These are phyloP conservation scores for Hystrix cristata DNA, from an alignment of 2,113 vertebrate species.

Conservation along the genomic window DNA sequence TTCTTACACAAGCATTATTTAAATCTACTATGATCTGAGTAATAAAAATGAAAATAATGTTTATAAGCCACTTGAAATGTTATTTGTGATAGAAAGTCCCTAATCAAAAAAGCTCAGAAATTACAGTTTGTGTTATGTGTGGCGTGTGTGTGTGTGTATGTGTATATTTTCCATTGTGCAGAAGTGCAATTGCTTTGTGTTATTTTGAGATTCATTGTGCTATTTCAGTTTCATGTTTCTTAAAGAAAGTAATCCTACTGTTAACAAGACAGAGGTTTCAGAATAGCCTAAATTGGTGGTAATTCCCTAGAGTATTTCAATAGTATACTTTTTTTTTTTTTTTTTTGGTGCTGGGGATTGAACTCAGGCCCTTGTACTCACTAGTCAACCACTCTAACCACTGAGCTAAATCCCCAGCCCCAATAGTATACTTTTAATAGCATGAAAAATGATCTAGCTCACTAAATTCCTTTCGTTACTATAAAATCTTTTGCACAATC, in stretches of 20 bases:
- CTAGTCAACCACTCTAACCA: no score
- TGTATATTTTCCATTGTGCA: conserved; percentile 13
- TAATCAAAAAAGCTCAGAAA: background rate
- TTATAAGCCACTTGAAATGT: conserved; percentile 1
- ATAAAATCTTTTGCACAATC: conserved; percentile 60
- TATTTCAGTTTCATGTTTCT: conserved; percentile 50
- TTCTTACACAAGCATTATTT: background rate
- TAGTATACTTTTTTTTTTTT: background rate
- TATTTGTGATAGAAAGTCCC: background rate
- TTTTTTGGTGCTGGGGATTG: no score
- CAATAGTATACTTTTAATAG: conserved; percentile 48
- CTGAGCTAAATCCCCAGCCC: no score
- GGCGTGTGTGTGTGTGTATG: background rate
- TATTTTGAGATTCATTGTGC: conserved; percentile 48
- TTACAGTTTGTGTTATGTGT: background rate
- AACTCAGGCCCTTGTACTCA: no score
- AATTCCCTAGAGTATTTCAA: conserved; percentile 66
- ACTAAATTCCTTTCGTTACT: conserved; percentile 71
- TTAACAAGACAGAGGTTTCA: conserved; percentile 15
- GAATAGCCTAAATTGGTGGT: conserved; percentile 58
- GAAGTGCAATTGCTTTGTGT: conserved; percentile 25
- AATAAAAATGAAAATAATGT: conserved; percentile 12
- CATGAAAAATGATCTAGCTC: conserved; percentile 61
- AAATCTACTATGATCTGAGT: background rate
- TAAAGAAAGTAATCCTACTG: background rate